A percentile compares a stretch with the other conserved stretches of the same genome.
Conservation (phyloP, 2,888 invertebrate genomes). For the Eilema caniola region DNA sequence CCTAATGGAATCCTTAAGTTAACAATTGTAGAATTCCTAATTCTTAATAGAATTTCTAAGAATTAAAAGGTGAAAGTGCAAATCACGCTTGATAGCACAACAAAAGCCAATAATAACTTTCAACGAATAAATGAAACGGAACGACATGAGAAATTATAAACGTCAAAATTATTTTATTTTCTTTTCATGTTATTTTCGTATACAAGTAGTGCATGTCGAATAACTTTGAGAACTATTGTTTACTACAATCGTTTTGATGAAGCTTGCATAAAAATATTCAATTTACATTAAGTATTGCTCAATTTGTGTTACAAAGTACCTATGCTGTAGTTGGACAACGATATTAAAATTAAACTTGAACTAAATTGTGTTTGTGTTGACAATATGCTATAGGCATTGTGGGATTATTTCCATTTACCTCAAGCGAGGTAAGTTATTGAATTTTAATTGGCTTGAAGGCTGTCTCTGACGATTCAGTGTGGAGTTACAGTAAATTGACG, state of each 20-base stretch:
- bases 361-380: conserved; percentile 13
- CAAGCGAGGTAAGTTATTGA: conserved; percentile 46
- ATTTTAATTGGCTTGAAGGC: conserved; percentile 55
- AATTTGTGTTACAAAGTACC: conserved; percentile 30
- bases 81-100: no score
- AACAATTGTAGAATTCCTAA: no score
- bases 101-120: no score
- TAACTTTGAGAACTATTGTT: conserved; percentile 13
- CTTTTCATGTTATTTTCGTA: neutral
- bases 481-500: neutral
- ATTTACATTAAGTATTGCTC: conserved; percentile 33
- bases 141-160: neutral
- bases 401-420: conserved; percentile 24
- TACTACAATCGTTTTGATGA: conserved; percentile 9
- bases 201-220: neutral
- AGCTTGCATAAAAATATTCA: conserved; percentile 1
- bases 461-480: conserved; percentile 27
- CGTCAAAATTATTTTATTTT: no score
- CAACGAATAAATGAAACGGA: neutral
- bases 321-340: conserved; percentile 26
- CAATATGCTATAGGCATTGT: conserved; percentile 30
- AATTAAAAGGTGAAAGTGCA: no score
- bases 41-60: no score
- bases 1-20: no score
- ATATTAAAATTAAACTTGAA: conserved; percentile 18